Evolutionary conservation across 2,888 invertebrate species (phyloP), one percentile per base, ranked within the genome.

Genomic region (Eueremaeus valkanovi): DNA sequence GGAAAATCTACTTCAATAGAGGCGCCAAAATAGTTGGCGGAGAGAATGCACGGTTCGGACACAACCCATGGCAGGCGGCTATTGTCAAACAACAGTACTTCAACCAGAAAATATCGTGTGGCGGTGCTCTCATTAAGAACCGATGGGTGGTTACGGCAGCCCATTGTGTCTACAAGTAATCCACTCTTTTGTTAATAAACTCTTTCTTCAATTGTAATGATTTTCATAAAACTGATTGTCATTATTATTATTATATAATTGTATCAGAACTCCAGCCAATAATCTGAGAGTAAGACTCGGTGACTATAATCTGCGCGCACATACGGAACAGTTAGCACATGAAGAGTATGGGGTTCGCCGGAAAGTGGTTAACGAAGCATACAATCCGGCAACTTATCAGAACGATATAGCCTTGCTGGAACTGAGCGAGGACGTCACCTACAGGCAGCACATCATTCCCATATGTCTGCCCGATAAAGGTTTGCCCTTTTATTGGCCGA

Each of bases 101-200:
- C 24, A 90, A 91, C 79, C 92, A 93, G 83, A 92, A 95, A 82
- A 86, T 95, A 13, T 93, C 94, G 2, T 95, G 95, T 82, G 95
- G 95, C 0, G 95, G 95, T 0, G 95, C 95, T 0, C 84, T 95
- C 49, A 87, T 95, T 70, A 94, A 92, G 74, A 92, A 92, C 80
- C 87, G 92, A 84, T 95, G 94, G 94, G 92, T 94, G 11, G 90
- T 94, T 1, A 95, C 94, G 0, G 94, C 94, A 0, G 94, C 93
- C 3, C 93, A 94, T 83, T 82, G 84, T 80, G 81, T 81, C n/a
- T 80, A 80, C 63, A 80, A 80, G 81, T 81, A 77, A 72, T 78
- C 58, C 18, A 42, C 40, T 29, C 40, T 76, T 55, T 29, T 58
- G 24, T 16, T 49, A 33, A 11, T 70, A 42, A 36, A 31, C 75